phyloP scores from a whole-genome alignment of 1,140 invertebrate species.

The Watersipora subatra region DNA sequence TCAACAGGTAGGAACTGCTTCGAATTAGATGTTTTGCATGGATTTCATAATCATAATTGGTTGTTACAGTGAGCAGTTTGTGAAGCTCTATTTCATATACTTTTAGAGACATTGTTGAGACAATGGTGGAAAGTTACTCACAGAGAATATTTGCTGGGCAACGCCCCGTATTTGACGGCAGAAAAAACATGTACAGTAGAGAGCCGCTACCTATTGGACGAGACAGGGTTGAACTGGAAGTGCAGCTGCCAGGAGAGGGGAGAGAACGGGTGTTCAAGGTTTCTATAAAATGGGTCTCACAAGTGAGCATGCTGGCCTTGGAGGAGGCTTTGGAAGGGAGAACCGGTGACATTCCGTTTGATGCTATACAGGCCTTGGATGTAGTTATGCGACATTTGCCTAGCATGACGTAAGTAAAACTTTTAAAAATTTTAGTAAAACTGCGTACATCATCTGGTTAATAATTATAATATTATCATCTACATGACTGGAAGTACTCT shows the following conservation, averaged over 20 bases:
- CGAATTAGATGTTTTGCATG: background rate
- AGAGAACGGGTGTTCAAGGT: constrained; percentile 95
- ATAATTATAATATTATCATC: background rate
- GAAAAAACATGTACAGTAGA: constrained; percentile 94
- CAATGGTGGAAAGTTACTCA: constrained; percentile 93
- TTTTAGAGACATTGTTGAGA: constrained; percentile 90
- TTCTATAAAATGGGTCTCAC: constrained; percentile 93
- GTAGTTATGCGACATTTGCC: constrained; percentile 98
- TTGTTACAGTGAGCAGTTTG: background rate
- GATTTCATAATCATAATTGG: background rate
- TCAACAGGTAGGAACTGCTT: constrained; percentile 53
- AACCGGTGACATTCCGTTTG: constrained; percentile 72
- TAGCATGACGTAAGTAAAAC: constrained; percentile 67
- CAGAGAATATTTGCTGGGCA: constrained; percentile 93
- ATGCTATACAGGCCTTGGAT: constrained; percentile 90
- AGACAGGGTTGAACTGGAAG: constrained; percentile 81
- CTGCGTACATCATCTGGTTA: constrained; percentile 5
- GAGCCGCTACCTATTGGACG: constrained; percentile 92
- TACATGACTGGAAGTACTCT: no score
- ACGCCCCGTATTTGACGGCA: constrained; percentile 92
- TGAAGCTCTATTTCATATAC: background rate
- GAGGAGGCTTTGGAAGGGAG: constrained; percentile 94
- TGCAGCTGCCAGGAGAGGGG: constrained; percentile 91
- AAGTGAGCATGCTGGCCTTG: constrained; percentile 86
- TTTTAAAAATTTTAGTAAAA: no score